Percentiles rank a stretch among this genome's conserved stretches.
Evolutionary conservation across 2,888 invertebrate species (phyloP).

Genomic region (Microdon myrmicae): DNA sequence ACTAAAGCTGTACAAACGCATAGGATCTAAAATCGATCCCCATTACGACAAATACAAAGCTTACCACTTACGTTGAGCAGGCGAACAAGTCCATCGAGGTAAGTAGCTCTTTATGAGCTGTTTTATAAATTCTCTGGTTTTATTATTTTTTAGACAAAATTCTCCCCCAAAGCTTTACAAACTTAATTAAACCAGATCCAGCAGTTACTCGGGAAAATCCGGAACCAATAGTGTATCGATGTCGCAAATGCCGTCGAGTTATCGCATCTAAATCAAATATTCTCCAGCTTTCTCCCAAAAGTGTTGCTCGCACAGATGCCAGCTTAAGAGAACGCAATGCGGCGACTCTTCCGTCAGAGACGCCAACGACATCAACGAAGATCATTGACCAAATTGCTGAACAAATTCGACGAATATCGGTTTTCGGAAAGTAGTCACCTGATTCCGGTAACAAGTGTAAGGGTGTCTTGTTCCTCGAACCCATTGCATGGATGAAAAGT

Average conservation of each 20-base stretch:
- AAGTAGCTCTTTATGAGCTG: slow-evolving; percentile 31
- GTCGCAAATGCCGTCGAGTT: slow-evolving; percentile 82
- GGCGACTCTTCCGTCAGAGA: slow-evolving; percentile 12
- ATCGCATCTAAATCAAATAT: slow-evolving; percentile 85
- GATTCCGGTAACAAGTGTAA: slow-evolving; percentile 70
- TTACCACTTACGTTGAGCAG: slow-evolving; percentile 81
- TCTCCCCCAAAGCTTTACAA: slow-evolving; percentile 80
- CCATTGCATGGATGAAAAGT: slow-evolving; percentile 87
- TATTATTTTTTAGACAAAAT: slow-evolving; percentile 74
- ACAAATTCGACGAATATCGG: slow-evolving; percentile 59
- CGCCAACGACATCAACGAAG: slow-evolving; percentile 49
- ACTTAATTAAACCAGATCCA: slow-evolving; percentile 84
- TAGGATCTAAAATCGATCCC: slow-evolving; percentile 78
- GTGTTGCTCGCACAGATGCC: slow-evolving; percentile 7
- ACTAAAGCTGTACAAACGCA: slow-evolving; percentile 80
- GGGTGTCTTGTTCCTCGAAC: slow-evolving; percentile 87
- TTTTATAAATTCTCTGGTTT: too few species aligned
- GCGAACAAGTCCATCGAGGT: slow-evolving; percentile 82
- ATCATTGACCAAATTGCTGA: slow-evolving; percentile 61
- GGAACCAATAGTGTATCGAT: slow-evolving; percentile 85
- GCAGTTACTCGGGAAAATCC: slow-evolving; percentile 79
- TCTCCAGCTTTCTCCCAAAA: slow-evolving; percentile 72
- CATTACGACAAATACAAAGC: slow-evolving; percentile 78
- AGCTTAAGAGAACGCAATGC: too few species aligned
- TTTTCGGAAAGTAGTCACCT: slow-evolving; percentile 38